Evolutionary conservation across 2,797 vertebrate species (phyloP), one percentile per base, ranked within the genome.

Genomic region (Lemur catta): DNA sequence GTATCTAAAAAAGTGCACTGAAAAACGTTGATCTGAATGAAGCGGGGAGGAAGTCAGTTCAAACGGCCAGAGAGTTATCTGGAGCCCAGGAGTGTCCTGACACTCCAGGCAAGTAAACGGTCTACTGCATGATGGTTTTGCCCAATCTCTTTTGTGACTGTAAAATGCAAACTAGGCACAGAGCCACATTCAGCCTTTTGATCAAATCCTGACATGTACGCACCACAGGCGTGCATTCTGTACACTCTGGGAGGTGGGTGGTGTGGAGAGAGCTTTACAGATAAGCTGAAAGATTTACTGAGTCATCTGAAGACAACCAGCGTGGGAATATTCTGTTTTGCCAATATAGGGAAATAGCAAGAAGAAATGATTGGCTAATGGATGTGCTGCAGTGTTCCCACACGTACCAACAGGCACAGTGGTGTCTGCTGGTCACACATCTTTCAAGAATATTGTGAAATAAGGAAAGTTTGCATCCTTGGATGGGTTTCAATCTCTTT

Each of bases 401-500:
- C 76, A 3, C 13, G 87, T 4, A 22, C 63, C 59, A 55, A 74
- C 75, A 89, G 46, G 84, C 55, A 35, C 35, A 7, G 43, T 0
- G 8, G 3, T 6, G 5, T 3, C 4, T 71, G 30, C 38, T 17
- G 18, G 26, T 22, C 81, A 90, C 50, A 15, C 15, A 6, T 12
- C 61, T 65, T 35, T 43, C 63, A 84, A 12, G 26, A 41, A 80
- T 24, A 26, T 65, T 46, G 67, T 10, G 35, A 84, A 80, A 89
- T 78, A 80, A 72, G 41, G 50, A 76, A 38, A 76, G 38, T 7
- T 57, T 50, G 22, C 55, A 35, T 35, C 35, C 63, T 75, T 65
- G 48, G 65, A 52, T 78, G 50, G 35, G 67, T 84, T 96, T 63
- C 87, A 57, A 69, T 7, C 55, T 89, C 71, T 89, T 50, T n/a